Evolutionary conservation across 2,888 invertebrate genomes (phyloP), one percentile per base, ranked within the genome.

Genomic region (Buathra laborator): DNA sequence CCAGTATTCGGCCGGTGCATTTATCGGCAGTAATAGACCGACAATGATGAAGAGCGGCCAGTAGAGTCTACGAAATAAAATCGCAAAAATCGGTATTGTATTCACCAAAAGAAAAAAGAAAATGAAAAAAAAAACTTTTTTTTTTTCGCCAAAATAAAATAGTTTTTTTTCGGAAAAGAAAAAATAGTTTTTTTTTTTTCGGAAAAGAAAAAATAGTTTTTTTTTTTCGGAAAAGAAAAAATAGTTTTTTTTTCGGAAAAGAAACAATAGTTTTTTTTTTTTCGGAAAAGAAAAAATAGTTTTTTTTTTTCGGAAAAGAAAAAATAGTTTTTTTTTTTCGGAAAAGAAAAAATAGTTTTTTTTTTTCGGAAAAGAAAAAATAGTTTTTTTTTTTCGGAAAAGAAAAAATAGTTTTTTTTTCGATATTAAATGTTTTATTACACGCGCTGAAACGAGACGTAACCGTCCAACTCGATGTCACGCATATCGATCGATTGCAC

Each of bases 1-100:
- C 96, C 97, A 97, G 92, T 97, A 97, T 93, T 97, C 97, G 0
- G 96, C 94, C 0, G 97, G 97, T 0, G 97, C 96, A 91, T 97
- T 97, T 16, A 97, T 93, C 0, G 97, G 97, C 46, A 97, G 92
- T 10, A 98, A 91, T 0, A 97, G 91, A 74, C 96, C 96, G 0
- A 97, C 81, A 9, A 97, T 91, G 0, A 95, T 93, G 90, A 96
- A 97, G 0, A 97, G 88, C 0, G 96, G 88, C 96, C 96, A 97
- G 92, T 96, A 97, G 84, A 95, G 95, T 89, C 97, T 98, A 93
- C 7, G 94, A 93, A 87, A 72, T 75, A 81, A 67, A 44, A 7
- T 32, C 37, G 37, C 0, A 37, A 37, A 37, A 37, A 37, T 37
- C 37, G 37, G 24, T 24, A 2, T 24, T 24, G 24, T 3, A 24